A percentile compares a stretch with the other conserved stretches of the same genome.
These are phyloP conservation scores for Gallinago undulata DNA, from an alignment of 2,113 vertebrate species.

Conservation along the genomic window DNA sequence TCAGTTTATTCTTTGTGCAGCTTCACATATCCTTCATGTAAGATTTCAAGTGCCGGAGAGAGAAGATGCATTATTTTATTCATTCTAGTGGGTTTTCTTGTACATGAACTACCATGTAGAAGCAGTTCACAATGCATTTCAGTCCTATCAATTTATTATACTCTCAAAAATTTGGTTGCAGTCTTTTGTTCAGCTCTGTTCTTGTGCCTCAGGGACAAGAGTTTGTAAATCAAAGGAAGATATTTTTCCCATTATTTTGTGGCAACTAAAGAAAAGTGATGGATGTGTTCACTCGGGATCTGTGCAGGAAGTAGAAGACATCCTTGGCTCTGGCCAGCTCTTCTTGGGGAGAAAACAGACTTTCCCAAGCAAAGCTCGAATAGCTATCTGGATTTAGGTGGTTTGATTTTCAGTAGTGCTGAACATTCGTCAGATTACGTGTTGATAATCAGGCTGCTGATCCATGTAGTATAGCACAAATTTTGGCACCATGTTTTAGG, in stretches of 20 bases:
- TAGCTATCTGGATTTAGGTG: background rate
- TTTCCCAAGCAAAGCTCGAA: background rate
- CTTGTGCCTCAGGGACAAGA: background rate
- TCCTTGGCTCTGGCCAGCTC: background rate
- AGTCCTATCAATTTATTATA: background rate
- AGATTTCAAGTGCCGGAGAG: background rate
- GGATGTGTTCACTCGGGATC: background rate
- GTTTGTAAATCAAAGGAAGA: background rate
- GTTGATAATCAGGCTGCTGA: background rate
- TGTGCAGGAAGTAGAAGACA: background rate
- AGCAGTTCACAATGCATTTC: background rate
- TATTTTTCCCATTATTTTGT: background rate
- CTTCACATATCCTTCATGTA: background rate
- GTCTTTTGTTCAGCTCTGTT: background rate
- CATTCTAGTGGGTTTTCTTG: background rate
- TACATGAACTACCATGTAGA: background rate
- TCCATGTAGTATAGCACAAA: background rate
- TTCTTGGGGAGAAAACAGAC: background rate
- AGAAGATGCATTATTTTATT: background rate
- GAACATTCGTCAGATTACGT: fast-evolving
- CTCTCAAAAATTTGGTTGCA: background rate
- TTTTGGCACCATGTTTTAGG: background rate
- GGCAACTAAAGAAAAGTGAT: background rate
- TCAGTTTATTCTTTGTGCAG: background rate
- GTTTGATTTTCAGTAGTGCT: background rate